Evolutionary conservation across 2,888 invertebrate genomes (phyloP), one percentile per base, ranked within the genome.

Genomic region (Athrips mouffetella): DNA sequence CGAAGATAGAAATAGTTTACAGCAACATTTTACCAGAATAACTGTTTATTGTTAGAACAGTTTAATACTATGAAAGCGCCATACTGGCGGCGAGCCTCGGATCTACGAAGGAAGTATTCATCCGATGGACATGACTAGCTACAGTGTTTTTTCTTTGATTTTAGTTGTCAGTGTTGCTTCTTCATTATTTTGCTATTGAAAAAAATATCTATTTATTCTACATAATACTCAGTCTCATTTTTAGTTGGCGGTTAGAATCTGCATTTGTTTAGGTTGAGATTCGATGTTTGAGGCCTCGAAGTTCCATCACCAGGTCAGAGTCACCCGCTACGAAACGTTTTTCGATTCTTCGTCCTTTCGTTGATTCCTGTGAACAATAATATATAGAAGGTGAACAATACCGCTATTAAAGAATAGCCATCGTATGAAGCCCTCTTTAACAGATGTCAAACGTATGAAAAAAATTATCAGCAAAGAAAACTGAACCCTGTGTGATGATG

Each of bases 271-370:
- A 91, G 70, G 91, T 90, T 44, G 87, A 75, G 57, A 88, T 88
- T 66, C 84, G 85, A 69, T 91, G 91, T 75, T 92, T 92, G 47
- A 93, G 82, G 47, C 91, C 91, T 58, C 91, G 89, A 46, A 93
- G 87, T 74, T 93, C 91, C 35, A 89, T 80, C 3, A 91, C 92
- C 47, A 92, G 80, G 60, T 90, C 91, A 48, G 91, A 90, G 70
- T 92, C 92, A 53, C 88, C 89, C 1, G 91, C 88, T 40, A 92
- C 89, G 68, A 91, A 92, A 49, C 92, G 88, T 67, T 92, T 92
- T 60, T 91, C 89, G 69, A 92, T 90, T 60, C 89, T 82, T 56
- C 85, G 73, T 27, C 64, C 62, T 53, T 80, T 79, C 37, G 65
- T 57, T 23, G 73, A 52, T 52, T 80, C 76, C 89, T 89, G 78